Base-by-base conservation (phyloP, 2,113 vertebrate genomes). In the Setophaga petechia region DNA sequence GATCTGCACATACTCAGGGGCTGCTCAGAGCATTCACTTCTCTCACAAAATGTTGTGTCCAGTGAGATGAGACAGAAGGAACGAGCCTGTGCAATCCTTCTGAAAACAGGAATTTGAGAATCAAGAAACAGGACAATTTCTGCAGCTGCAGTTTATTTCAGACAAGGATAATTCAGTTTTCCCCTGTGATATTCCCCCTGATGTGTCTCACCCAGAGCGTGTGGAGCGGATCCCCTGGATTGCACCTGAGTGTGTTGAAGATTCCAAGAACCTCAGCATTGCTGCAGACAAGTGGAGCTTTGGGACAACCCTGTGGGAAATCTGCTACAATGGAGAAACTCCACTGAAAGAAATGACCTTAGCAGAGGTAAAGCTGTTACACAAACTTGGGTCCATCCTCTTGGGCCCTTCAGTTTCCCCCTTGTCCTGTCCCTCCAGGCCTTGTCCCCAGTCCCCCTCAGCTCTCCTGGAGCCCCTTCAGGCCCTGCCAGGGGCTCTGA, bases 241-340 rank as follows among this genome's bases (percentile, higher is more conserved):
- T 2, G 99, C 99, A 39, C 99, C 99, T 0, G 99, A 99, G 94
- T 99, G 99, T 71, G 98, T 99, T 11, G 98, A 98, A 63, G 98
- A 97, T 78, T 92, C 97, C 27, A 98, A 98, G 28, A 98, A 98
- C 72, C 93, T 99, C 78, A 98, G 98, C 4, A 93, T 99, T 47
- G 99, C 99, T 11, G 99, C 99, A 8, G 99, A 99, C 37, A 99
- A 99, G 63, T 99, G 99, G 99, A 99, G 99, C 46, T 99, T 99
- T 63, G 99, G 99, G 12, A 99, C 99, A 47, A 99, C 99, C 0
- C 98, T 99, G 96, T 99, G 99, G 99, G 99, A 99, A 92, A 99
- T 99, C 96, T 99, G 99, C 96, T 99, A 99, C 16, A 99, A 99
- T 20, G 99, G 99, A 91, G 99, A 99, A 87, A 98, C 98, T 12